Evolutionary conservation across 2,888 invertebrate genomes (phyloP).

Genomic region (Caradrina kadenii): DNA sequence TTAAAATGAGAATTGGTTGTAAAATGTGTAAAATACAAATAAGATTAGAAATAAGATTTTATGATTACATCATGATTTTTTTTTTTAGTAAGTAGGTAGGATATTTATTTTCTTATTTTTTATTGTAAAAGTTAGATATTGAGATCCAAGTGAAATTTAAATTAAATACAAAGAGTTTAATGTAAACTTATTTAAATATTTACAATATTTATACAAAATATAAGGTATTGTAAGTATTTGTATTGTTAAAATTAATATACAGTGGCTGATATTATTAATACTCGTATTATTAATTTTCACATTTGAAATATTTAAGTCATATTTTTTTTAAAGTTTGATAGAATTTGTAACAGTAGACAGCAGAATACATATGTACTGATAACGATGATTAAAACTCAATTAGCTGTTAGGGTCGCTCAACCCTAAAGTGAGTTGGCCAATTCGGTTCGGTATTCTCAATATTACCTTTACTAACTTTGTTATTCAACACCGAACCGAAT

Average conservation of each 20-base stretch:
- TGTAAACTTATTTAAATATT: slow-evolving; percentile 50
- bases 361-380: not conserved
- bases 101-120: slow-evolving; percentile 13
- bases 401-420: no score
- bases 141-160: slow-evolving; percentile 45
- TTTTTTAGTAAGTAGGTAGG: slow-evolving; percentile 3
- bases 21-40: slow-evolving; percentile 22
- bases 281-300: not conserved
- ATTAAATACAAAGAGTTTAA: slow-evolving; percentile 24
- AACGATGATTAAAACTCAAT: no score
- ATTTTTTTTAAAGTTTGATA: not conserved
- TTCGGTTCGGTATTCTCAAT: no score
- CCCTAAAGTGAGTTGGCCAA: no score
- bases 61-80: slow-evolving; percentile 7
- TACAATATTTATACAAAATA: slow-evolving; percentile 50
- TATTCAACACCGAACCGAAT: no score
- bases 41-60: not conserved
- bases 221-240: not conserved
- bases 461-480: no score
- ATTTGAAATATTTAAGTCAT: not conserved
- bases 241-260: slow-evolving; percentile 1
- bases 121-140: slow-evolving; percentile 29
- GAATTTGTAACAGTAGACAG: not conserved
- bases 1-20: slow-evolving; percentile 10
- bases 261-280: not conserved